These are phyloP conservation scores for Hippotragus niger DNA, from an alignment of 2,113 vertebrate genomes.

Conservation along the genomic window DNA sequence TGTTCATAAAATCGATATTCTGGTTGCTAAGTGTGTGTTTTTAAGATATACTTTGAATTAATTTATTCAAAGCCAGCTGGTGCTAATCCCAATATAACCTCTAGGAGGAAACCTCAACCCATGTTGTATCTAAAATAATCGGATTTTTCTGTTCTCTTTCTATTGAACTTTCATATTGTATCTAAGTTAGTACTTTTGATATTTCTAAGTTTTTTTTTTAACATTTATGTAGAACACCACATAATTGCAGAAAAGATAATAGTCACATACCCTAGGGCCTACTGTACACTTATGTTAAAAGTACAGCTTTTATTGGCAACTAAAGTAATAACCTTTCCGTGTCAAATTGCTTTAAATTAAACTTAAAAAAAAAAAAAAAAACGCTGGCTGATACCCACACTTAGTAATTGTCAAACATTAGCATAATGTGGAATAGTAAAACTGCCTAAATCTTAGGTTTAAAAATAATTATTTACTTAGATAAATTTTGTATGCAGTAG, in stretches of 20 bases:
- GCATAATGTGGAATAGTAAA: conserved; percentile 83
- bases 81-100: conserved; percentile 80
- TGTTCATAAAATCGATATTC: conserved; percentile 73
- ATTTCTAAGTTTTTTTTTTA: conserved; percentile 82
- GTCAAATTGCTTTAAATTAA: conserved; percentile 91
- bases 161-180: conserved; percentile 74
- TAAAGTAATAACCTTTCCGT: conserved; percentile 88
- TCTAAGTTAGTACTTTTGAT: conserved; percentile 84
- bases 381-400: conserved; percentile 83
- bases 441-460: conserved; percentile 84
- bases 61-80: conserved; percentile 71
- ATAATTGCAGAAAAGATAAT: conserved; percentile 91
- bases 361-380: conserved; percentile 79
- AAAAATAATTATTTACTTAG: conserved; percentile 89
- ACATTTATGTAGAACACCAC: conserved; percentile 89
- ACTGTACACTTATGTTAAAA: conserved; percentile 90
- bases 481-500: conserved; percentile 81
- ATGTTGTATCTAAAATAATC: conserved; percentile 68
- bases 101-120: conserved; percentile 88
- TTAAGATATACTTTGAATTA: conserved; percentile 72
- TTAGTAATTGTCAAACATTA: conserved; percentile 89
- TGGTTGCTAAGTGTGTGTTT: conserved; percentile 72
- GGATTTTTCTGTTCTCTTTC: conserved; percentile 72
- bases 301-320: conserved; percentile 90
- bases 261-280: conserved; percentile 88